Base-by-base conservation (phyloP, 2,113 vertebrate genomes). In the Misgurnus mizolepis region DNA sequence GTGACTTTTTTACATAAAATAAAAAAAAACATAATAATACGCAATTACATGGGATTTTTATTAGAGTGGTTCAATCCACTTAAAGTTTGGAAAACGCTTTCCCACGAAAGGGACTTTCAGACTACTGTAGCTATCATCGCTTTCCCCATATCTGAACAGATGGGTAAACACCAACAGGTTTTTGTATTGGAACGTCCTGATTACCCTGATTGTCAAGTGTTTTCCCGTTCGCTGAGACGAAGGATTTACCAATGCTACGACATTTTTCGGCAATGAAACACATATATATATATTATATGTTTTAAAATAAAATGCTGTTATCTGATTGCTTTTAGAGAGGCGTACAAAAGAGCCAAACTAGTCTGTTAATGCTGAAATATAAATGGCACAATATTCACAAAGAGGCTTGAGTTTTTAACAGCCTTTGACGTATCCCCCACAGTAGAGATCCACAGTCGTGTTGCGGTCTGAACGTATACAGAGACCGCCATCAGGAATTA, bases 311-410 rank as follows among this genome's bases (percentile, higher is more conserved):
- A 84, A 79, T 72, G 79, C 82, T 77, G 79, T 80, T 67, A 45
- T 84, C 83, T 64, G 80, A 85, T 85, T 85, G 83, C 83, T 84
- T 84, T 81, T 62, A 64, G 72, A 81, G 79, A 56, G 72, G 74
- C 68, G 49, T 45, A 56, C 60, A 58, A 50, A 65, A 82, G 80
- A 78, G 72, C 72, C 18, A 34, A 39, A 41, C 70, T 73, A 55
- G 70, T 60, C 71, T 74, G 72, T 43, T 81, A 70, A 65, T 50
- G 80, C 56, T 68, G 79, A 84, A 84, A 70, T 66, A 74, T 55
- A 22, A 55, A 78, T 77, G 75, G 75, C 75, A 66, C 75, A 66
- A 55, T 77, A 45, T 67, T 66, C 73, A 79, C 65, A 47, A 58
- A 55, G 62, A 73, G 74, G 56, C 62, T 58, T 75, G 18, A 27